Conservation (phyloP, 1,140 invertebrate species). For the Plectrocnemia conspersa region DNA sequence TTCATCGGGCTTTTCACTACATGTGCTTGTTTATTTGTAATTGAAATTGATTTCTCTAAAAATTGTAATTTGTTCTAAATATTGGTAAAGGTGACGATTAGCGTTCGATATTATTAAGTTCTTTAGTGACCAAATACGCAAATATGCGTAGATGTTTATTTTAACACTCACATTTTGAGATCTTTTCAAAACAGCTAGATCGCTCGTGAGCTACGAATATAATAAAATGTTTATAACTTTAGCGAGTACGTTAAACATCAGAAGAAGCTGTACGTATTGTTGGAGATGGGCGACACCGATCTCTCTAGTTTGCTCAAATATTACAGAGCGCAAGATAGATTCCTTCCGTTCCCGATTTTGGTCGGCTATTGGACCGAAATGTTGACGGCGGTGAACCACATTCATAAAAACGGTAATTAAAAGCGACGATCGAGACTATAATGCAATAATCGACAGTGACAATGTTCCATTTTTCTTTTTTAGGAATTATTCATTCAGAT, state of each 20-base stretch:
- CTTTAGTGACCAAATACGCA: too few relatives aligned
- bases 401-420: slow-evolving; percentile 78
- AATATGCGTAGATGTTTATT: too few relatives aligned
- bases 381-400: slow-evolving; percentile 84
- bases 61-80: too few relatives aligned
- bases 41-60: too few relatives aligned
- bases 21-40: too few relatives aligned
- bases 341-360: slow-evolving; percentile 66
- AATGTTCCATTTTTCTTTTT: slow-evolving; percentile 39
- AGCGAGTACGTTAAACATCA: slow-evolving; percentile 55
- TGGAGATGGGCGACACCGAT: slow-evolving; percentile 92
- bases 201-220: too few relatives aligned
- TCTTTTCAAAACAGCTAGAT: too few relatives aligned
- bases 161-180: too few relatives aligned
- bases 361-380: slow-evolving; percentile 93
- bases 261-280: slow-evolving; percentile 73
- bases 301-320: slow-evolving; percentile 71
- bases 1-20: too few relatives aligned
- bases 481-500: slow-evolving; percentile 92
- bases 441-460: not conserved
- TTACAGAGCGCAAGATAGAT: slow-evolving; percentile 52
- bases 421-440: slow-evolving; percentile 4
- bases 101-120: too few relatives aligned
- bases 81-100: too few relatives aligned
- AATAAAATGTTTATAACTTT: slow-evolving; percentile 27